A percentile compares a stretch with the other conserved stretches of the same genome.
phyloP scores from a whole-genome alignment of 2,113 vertebrate species.

The Pseudorectes ferrugineus region DNA sequence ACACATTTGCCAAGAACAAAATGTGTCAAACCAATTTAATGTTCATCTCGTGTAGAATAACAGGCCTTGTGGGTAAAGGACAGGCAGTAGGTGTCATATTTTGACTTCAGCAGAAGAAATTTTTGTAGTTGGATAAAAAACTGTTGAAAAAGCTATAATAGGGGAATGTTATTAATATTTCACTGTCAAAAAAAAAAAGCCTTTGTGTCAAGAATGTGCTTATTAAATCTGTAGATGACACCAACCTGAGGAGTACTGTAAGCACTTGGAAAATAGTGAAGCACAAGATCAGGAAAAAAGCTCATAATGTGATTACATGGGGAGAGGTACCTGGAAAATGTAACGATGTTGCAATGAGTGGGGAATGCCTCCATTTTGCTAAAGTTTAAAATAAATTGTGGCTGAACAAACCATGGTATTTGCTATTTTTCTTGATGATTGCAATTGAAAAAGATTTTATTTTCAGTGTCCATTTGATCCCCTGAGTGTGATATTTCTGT shows the following conservation, averaged over 20 bases:
- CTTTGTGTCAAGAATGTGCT: background rate
- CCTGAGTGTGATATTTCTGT: background rate
- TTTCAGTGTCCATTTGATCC: background rate
- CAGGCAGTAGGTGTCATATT: background rate
- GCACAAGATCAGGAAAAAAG: background rate
- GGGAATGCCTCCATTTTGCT: background rate
- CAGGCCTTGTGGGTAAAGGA: background rate
- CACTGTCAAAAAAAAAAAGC: background rate
- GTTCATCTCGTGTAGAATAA: background rate
- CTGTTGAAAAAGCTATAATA: background rate
- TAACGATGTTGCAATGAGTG: background rate
- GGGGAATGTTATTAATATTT: conserved; percentile 5
- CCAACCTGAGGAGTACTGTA: background rate
- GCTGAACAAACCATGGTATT: background rate
- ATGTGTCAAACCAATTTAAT: conserved; percentile 21
- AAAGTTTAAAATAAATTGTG: background rate
- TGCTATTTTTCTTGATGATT: background rate
- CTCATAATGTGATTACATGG: background rate
- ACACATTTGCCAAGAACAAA: conserved; percentile 18
- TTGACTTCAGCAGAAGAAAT: conserved; percentile 5
- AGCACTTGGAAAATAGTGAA: background rate
- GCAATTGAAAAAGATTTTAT: background rate
- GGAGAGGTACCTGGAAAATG: background rate
- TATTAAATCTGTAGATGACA: conserved; percentile 6
- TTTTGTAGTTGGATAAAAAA: background rate